Base-by-base conservation (phyloP, 2,113 vertebrate species). In the Serilophus lunatus region DNA sequence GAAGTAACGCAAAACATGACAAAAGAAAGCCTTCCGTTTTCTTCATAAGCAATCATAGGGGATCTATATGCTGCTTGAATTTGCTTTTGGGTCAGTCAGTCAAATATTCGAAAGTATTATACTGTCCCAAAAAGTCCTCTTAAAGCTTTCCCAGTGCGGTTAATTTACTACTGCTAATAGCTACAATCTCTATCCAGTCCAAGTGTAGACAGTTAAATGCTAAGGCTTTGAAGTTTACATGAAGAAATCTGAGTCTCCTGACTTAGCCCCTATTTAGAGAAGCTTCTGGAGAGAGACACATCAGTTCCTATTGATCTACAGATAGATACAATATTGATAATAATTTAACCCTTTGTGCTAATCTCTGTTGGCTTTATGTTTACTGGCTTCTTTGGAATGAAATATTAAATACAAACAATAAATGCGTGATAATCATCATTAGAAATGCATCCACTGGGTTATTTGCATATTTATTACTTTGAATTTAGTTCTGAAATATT, bases 101-200 rank as follows among this genome's bases (percentile, higher is more conserved):
- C 92, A 96, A 89, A 94, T 82, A 96, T 93, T 94, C 76, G 88
- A 95, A 92, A 92, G 38, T 80, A 61, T 95, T 96, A 87, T 94
- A 82, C 64, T 90, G 70, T 63, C 87, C 87, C 75, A 85, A 86
- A 90, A 95, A 96, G 83, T 96, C 84, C 91, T 86, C 63, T 89
- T 89, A 95, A 92, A 93, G 68, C 65, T 81, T 92, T 92, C 71
- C 77, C 71, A 80, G 24, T 63, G 64, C 50, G 90, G 93, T 70
- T 95, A 90, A 96, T 93, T 94, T 96, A 83, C 74, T 94, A 18
- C 45, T 6, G 23, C 90, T 96, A 92, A 81, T 87, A 83, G 54
- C 80, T 89, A 17, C 13, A 36, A 24, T 88, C 64, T 81, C 88
- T 95, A 91, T 93, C 51, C 44, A 64, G 61, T 75, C 44, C 36